These are phyloP conservation scores for Hydriomena furcata DNA, from an alignment of 2,888 invertebrate genomes.

Conservation along the genomic window DNA sequence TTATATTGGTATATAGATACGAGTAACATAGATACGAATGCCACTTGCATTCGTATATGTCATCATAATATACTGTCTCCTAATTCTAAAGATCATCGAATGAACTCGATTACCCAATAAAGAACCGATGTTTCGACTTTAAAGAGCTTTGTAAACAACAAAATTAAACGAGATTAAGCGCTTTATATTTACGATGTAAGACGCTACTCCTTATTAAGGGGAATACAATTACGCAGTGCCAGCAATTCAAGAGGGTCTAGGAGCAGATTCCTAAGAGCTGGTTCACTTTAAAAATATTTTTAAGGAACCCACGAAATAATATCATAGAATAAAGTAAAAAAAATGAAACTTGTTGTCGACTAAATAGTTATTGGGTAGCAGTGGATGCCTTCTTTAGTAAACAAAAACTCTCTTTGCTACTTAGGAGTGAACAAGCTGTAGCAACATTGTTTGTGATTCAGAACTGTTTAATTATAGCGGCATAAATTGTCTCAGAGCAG, in stretches of 20 bases:
- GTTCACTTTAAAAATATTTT: slow-evolving; percentile 6
- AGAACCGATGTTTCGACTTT: slow-evolving; percentile 20
- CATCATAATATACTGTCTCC: no score
- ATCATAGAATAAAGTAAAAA: no score
- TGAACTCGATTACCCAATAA: slow-evolving; percentile 9
- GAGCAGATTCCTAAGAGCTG: slow-evolving; percentile 10
- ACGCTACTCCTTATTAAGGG: slow-evolving; percentile 65
- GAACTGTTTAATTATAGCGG: slow-evolving; percentile 67
- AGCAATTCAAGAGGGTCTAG: slow-evolving; percentile 69
- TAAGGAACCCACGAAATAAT: no score
- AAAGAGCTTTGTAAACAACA: slow-evolving; percentile 59
- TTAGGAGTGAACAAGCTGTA: slow-evolving; percentile 12
- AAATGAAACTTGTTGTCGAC: no score
- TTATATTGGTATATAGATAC: no score
- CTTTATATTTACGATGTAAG: slow-evolving; percentile 71
- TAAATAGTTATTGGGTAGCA: no score
- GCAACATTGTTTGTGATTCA: slow-evolving; percentile 31
- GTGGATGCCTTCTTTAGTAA: no score
- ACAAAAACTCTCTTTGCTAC: no score
- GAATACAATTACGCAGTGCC: slow-evolving; percentile 73
- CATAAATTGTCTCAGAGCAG: slow-evolving; percentile 71
- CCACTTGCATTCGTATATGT: no score
- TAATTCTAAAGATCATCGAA: slow-evolving; percentile 6
- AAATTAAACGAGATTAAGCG: slow-evolving; percentile 66
- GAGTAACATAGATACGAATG: no score